These are phyloP conservation scores for Xenotilapia flavipinnis DNA, from an alignment of 2,113 vertebrate species.

Conservation along the genomic window DNA sequence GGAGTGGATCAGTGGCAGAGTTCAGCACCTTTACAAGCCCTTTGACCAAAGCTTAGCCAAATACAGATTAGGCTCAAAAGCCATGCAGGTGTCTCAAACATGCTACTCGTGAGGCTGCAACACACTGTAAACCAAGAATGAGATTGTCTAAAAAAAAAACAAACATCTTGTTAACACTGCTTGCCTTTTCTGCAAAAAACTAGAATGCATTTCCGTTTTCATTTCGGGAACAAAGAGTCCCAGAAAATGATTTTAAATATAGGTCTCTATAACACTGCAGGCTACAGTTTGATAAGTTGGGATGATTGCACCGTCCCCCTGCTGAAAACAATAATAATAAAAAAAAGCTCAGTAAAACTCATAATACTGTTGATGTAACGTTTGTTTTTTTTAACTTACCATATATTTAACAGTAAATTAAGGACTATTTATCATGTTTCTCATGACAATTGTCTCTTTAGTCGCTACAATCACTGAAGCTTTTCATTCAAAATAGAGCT, in stretches of 20 bases:
- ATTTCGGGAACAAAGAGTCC: not conserved
- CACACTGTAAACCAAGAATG: not conserved
- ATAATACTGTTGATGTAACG: not conserved
- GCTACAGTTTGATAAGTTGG: not conserved
- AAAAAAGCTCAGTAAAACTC: not conserved
- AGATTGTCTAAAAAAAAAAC: not conserved
- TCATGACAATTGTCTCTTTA: not conserved
- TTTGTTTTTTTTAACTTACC: not conserved
- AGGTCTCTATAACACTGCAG: not conserved
- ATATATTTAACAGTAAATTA: not conserved
- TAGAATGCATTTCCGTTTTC: not conserved
- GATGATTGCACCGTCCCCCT: not conserved
- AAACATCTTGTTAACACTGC: not conserved
- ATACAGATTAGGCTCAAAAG: conserved; percentile 33
- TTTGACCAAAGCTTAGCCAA: conserved; percentile 9
- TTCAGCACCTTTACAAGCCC: not conserved
- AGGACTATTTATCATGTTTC: not conserved
- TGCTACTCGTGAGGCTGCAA: not conserved
- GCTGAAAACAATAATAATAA: not conserved
- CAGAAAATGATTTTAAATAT: not conserved
- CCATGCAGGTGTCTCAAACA: not conserved
- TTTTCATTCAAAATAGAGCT: not conserved
- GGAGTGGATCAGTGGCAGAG: conserved; percentile 22
- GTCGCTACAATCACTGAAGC: not conserved
- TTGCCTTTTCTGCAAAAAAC: not conserved